Percentiles rank a stretch among this genome's conserved stretches.
phyloP scores from a whole-genome alignment of 2,797 vertebrate species.

The Parotocinclus haroldoi region DNA sequence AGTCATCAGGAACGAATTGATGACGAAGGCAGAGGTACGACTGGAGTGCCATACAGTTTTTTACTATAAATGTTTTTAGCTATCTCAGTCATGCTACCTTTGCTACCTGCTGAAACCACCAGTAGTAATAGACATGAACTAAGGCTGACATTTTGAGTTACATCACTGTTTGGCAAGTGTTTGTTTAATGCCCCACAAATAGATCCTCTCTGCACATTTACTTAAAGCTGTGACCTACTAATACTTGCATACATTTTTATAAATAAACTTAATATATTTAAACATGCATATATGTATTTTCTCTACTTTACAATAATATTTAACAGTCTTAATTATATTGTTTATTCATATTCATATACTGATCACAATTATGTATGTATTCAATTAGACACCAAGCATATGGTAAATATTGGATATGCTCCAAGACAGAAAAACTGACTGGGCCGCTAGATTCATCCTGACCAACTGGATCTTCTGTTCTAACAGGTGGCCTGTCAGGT shows the following conservation, averaged over 20 bases:
- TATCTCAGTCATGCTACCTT: slow-evolving; percentile 6
- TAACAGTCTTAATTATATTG: neutral
- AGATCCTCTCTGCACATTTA: neutral
- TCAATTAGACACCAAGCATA: neutral
- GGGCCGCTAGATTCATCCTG: slow-evolving; percentile 3
- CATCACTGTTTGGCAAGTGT: slow-evolving; percentile 8
- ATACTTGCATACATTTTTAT: too few species aligned
- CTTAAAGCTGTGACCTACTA: too few species aligned
- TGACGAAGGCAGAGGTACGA: too few species aligned
- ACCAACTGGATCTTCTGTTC: slow-evolving; percentile 23
- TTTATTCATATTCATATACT: neutral
- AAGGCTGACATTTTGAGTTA: slow-evolving; percentile 30
- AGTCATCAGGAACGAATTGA: too few species aligned
- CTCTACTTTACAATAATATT: neutral
- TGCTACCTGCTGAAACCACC: neutral
- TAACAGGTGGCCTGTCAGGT: slow-evolving; percentile 49
- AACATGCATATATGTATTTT: too few species aligned
- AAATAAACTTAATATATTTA: too few species aligned
- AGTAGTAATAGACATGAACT: slow-evolving; percentile 21
- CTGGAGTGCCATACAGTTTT: too few species aligned
- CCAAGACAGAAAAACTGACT: slow-evolving; percentile 5
- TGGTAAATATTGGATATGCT: neutral
- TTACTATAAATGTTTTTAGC: neutral
- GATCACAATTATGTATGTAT: neutral
- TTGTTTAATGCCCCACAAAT: neutral